phyloP scores from a whole-genome alignment of 1,140 invertebrate species.

The Campodea augens region DNA sequence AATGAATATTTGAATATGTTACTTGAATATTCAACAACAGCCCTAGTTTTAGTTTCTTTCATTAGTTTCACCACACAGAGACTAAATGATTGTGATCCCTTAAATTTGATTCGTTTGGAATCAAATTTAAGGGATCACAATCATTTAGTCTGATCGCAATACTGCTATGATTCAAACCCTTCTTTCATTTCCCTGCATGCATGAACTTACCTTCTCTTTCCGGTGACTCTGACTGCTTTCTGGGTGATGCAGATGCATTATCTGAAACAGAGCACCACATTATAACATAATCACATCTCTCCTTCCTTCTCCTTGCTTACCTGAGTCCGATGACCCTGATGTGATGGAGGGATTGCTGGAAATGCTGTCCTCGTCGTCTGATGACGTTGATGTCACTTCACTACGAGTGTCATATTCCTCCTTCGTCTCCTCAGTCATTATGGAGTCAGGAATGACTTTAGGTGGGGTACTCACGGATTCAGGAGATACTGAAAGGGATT shows the following conservation, averaged over 20 bases:
- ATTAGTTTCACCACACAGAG: no score
- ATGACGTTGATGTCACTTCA: conserved; percentile 42
- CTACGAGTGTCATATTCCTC: conserved; percentile 45
- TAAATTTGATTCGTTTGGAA: no score
- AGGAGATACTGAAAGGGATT: no score
- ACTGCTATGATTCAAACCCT: neutral
- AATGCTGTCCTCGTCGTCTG: conserved; percentile 36
- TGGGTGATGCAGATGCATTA: neutral
- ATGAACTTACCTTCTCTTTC: neutral
- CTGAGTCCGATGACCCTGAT: conserved; percentile 41
- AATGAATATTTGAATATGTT: no score
- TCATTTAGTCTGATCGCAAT: neutral
- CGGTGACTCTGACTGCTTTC: conserved; percentile 1
- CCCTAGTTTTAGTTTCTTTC: no score
- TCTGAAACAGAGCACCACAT: neutral
- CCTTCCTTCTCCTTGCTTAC: neutral
- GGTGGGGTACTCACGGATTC: no score
- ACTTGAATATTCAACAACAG: no score
- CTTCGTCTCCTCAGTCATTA: conserved; percentile 33
- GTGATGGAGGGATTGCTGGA: conserved; percentile 50
- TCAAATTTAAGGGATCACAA: neutral
- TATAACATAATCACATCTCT: neutral
- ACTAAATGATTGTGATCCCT: neutral
- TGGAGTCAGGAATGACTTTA: no score
- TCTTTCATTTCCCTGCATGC: conserved; percentile 6